Base-by-base conservation (phyloP, 2,797 vertebrate genomes). In the Meda fulgida region DNA sequence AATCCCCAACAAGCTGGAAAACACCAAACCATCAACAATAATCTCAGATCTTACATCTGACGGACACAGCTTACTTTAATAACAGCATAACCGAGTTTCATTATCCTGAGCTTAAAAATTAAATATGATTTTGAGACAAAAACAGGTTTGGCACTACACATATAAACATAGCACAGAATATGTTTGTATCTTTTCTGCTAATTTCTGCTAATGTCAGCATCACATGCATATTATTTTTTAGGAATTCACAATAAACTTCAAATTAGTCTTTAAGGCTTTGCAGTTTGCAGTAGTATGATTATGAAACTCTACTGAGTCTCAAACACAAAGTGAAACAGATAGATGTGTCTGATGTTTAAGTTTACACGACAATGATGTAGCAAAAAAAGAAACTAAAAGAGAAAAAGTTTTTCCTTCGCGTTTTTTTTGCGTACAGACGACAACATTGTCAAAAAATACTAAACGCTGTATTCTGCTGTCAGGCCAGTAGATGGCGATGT, bases 11-110 rank as follows among this genome's bases (percentile, higher is more conserved):
- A 53, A 31, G 29, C 18, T 51, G 46, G 46, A 38, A 58, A 38
- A 58, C 73, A 55, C 51, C 16, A 3, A 53, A 76, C 21, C 34
- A 55, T 36, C 21, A 55, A 38, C 75, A 14, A 60, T 40, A 77
- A 77, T 77, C 75, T 58, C 13, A n/a, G 48, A 76, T 14, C 10
- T 21, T 34, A 31, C 31, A 58, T 77, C 75, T 58, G 38, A 60
- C 23, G 1, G 53, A 18, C 53, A 58, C 71, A 73, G 53, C 46
- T 8, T 5, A 31, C 73, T 58, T 36, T 18, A 38, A 8, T 60
- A 77, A 77, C 75, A 58, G 31, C 75, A 26, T 26, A 13, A n/a
- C 23, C 38, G 18, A 23, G 21, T 77, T 40, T 58, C 53, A 58
- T 76, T 58, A 58, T 58, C 34, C 7, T 18, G 7, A 77, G 23